Evolutionary conservation across 2,888 invertebrate species (phyloP).

Genomic region (Nephrotoma guestfalica): DNA sequence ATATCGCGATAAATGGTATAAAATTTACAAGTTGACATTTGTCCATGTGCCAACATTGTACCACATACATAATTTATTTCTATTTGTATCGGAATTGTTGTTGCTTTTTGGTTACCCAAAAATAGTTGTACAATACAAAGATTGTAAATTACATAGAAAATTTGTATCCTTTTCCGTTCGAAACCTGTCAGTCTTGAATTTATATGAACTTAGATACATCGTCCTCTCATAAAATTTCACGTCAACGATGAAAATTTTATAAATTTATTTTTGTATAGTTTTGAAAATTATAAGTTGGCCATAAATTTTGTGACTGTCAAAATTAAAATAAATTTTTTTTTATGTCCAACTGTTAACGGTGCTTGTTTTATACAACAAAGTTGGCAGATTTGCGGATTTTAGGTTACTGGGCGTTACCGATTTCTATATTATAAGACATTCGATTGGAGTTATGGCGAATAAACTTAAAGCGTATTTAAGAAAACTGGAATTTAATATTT

Average conservation of each 20-base stretch:
- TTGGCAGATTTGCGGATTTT: neutral
- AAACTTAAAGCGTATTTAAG: too few relatives aligned
- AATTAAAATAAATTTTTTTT: neutral
- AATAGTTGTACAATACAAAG: neutral
- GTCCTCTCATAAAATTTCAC: neutral
- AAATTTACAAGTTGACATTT: neutral
- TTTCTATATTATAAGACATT: neutral
- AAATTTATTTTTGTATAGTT: neutral
- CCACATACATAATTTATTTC: neutral
- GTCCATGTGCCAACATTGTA: neutral
- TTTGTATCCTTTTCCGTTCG: neutral
- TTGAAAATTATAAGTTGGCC: neutral
- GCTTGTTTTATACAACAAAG: neutral
- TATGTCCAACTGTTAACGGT: neutral
- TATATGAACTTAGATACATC: neutral
- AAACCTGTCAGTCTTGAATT: neutral
- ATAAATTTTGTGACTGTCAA: neutral
- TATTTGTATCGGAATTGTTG: neutral
- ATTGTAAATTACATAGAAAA: neutral
- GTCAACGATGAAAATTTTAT: neutral
- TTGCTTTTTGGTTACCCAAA: neutral
- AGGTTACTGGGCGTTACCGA: neutral
- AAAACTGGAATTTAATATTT: too few relatives aligned
- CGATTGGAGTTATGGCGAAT: neutral
- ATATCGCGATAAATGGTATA: neutral